phyloP scores from a whole-genome alignment of 2,797 vertebrate species.

The Tragopan temminckii region DNA sequence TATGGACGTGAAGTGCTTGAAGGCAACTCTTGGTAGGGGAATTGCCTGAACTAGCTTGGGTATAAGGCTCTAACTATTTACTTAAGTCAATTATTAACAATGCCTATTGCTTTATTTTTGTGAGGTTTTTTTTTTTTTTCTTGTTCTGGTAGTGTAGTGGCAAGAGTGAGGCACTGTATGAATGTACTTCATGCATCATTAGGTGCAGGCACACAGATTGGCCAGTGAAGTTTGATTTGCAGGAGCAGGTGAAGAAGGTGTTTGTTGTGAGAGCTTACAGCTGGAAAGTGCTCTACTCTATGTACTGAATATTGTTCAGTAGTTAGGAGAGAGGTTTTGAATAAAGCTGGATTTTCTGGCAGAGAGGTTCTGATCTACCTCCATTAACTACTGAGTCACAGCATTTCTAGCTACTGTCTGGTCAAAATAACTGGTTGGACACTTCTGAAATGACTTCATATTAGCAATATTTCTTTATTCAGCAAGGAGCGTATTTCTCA shows the following conservation, averaged over 20 bases:
- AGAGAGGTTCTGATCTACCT: not conserved
- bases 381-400: not conserved
- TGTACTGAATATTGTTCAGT: not conserved
- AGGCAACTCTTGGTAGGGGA: constrained; percentile 68
- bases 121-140: not conserved
- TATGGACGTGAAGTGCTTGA: constrained; percentile 74
- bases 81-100: constrained; percentile 84
- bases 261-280: not conserved
- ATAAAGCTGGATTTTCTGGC: not conserved
- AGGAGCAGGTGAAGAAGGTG: not conserved
- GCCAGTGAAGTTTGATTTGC: constrained; percentile 8
- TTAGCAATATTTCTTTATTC: not conserved
- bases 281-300: not conserved
- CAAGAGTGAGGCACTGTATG: constrained; percentile 57
- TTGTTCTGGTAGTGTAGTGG: constrained; percentile 62
- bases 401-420: not conserved
- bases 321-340: not conserved
- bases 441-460: not conserved
- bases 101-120: constrained; percentile 39
- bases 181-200: constrained; percentile 79
- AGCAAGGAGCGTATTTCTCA: not conserved
- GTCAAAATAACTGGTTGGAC: not conserved
- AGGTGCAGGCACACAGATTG: constrained; percentile 30
- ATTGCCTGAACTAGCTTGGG: constrained; percentile 38
- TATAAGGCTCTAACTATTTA: constrained; percentile 75